Conservation (phyloP, 2,113 vertebrate species). For the Psammodynastes pulverulentus region DNA sequence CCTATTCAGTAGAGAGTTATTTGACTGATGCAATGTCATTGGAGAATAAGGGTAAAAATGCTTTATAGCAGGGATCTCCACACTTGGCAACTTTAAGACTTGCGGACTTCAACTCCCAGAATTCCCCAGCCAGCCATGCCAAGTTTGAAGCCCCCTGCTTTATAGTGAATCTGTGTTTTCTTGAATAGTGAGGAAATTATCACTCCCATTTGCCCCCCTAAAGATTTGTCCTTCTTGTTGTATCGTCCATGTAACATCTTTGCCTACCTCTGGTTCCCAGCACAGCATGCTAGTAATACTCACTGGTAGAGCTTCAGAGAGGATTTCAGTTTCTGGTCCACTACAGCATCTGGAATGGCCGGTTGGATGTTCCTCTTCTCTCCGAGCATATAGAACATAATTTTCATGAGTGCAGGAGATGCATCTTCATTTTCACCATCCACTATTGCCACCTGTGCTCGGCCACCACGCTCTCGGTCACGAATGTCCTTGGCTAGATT, state of each 20-base stretch:
- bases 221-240: not conserved
- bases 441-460: conserved; percentile 75
- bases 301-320: conserved; percentile 84
- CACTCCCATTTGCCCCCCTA: not conserved
- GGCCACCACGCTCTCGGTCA: conserved; percentile 82
- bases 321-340: conserved; percentile 71
- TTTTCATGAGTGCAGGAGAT: conserved; percentile 71
- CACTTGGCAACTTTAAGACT: too few relatives aligned
- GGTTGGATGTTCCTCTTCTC: conserved; percentile 70
- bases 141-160: too few relatives aligned
- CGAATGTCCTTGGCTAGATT: conserved; percentile 85
- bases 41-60: not conserved
- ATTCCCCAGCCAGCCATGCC: too few relatives aligned
- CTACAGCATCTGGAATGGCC: conserved; percentile 68
- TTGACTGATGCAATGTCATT: not conserved
- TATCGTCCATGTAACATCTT: not conserved
- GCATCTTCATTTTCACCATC: conserved; percentile 74
- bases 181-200: not conserved
- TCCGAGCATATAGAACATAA: conserved; percentile 74
- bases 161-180: not conserved
- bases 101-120: too few relatives aligned
- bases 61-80: too few relatives aligned
- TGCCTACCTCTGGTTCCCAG: not conserved
- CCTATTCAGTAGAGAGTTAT: not conserved
- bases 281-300: not conserved